These are phyloP conservation scores for Phymatocera aterrima DNA, from an alignment of 2,888 invertebrate species.

Conservation along the genomic window DNA sequence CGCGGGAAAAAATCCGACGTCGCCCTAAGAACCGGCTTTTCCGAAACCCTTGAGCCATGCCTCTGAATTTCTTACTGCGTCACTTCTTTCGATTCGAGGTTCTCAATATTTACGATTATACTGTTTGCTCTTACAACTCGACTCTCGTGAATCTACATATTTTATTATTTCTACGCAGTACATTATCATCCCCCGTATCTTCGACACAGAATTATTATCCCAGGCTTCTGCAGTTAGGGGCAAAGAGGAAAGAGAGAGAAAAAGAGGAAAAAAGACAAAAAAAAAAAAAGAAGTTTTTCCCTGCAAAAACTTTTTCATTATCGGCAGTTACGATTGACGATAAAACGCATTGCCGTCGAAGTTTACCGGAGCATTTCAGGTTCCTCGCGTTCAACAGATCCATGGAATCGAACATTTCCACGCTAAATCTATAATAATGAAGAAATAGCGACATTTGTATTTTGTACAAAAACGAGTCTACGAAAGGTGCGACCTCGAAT, in stretches of 20 bases:
- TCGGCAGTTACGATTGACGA: background rate
- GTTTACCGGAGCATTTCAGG: too few species aligned
- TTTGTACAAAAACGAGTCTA: too few species aligned
- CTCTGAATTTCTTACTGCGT: background rate
- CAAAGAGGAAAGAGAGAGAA: too few species aligned
- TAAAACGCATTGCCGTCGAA: too few species aligned
- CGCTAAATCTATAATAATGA: too few species aligned
- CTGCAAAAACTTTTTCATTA: background rate
- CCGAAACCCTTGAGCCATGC: too few species aligned
- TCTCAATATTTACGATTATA: constrained; percentile 24
- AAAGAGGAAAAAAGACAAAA: background rate
- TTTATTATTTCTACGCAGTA: background rate
- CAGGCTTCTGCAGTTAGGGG: background rate
- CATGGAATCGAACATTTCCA: too few species aligned
- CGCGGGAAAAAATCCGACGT: background rate
- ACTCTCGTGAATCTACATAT: background rate
- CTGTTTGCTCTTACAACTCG: constrained; percentile 14
- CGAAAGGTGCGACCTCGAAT: too few species aligned
- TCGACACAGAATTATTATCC: background rate
- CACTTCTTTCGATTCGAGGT: background rate
- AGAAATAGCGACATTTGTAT: too few species aligned
- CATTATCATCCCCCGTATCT: too few species aligned
- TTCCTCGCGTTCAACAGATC: too few species aligned
- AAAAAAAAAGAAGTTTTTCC: background rate
- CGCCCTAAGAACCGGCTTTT: background rate